A percentile compares a stretch with the other conserved stretches of the same genome.
Conservation (phyloP, 2,113 vertebrate species). For the Anguilla japonica region DNA sequence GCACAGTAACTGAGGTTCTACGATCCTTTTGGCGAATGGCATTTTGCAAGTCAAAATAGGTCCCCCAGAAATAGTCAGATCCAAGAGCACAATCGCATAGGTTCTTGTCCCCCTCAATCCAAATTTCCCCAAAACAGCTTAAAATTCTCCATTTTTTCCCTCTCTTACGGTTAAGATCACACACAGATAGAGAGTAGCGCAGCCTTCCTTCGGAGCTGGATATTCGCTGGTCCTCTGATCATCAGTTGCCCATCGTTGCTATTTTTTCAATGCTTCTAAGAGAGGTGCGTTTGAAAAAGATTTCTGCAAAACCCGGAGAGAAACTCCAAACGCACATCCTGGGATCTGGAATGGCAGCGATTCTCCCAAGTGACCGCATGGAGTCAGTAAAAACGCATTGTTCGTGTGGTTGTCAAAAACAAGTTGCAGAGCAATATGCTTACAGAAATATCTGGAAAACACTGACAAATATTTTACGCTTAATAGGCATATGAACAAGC, state of each 20-base stretch:
- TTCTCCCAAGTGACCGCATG: constrained; percentile 33
- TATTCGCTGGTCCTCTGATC: constrained; percentile 58
- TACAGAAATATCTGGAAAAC: constrained; percentile 9
- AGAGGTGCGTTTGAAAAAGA: constrained; percentile 57
- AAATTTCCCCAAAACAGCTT: constrained; percentile 71
- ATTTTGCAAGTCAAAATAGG: constrained; percentile 69
- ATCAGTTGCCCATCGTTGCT: constrained; percentile 62
- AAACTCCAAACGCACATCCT: background rate
- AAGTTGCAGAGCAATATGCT: background rate
- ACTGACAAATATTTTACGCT: background rate
- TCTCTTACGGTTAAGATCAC: constrained; percentile 56
- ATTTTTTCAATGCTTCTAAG: constrained; percentile 47
- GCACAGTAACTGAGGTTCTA: constrained; percentile 92
- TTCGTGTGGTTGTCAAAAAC: constrained; percentile 3
- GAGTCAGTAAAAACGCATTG: constrained; percentile 19
- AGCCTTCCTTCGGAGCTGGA: constrained; percentile 30
- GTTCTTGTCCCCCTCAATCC: constrained; percentile 71
- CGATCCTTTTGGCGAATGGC: constrained; percentile 94
- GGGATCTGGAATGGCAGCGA: constrained; percentile 41
- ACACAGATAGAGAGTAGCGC: constrained; percentile 50
- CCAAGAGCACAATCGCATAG: constrained; percentile 57
- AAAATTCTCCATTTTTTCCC: constrained; percentile 70
- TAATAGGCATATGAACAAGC: background rate
- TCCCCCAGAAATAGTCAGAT: constrained; percentile 55
- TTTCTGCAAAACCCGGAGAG: constrained; percentile 56